These are phyloP conservation scores for Taphrorychus bicolor DNA, from an alignment of 2,888 invertebrate species.

Conservation along the genomic window DNA sequence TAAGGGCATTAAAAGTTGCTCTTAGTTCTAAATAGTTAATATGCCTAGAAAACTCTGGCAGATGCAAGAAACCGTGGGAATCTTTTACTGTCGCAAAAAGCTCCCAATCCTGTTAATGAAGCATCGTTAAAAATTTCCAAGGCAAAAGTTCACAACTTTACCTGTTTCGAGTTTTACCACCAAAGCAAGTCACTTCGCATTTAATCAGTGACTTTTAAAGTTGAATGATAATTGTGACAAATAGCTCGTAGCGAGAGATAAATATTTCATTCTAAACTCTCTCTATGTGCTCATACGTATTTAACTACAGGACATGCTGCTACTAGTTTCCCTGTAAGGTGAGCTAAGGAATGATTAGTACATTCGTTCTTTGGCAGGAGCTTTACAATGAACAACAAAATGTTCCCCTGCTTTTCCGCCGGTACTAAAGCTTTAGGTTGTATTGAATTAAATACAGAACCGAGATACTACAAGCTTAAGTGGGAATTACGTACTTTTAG, in stretches of 20 bases:
- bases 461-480: conserved; percentile 36
- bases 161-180: conserved; percentile 19
- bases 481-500: conserved; percentile 36
- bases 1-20: conserved; percentile 8
- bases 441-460: conserved; percentile 38
- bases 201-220: background rate
- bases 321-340: conserved; percentile 34
- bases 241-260: conserved; percentile 21
- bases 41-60: background rate
- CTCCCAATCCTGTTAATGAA: conserved; percentile 21
- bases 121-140: conserved; percentile 22
- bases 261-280: conserved; percentile 33
- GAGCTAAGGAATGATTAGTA: conserved; percentile 27
- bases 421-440: background rate
- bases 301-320: conserved; percentile 33
- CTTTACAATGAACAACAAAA: conserved; percentile 5
- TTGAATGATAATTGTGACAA: conserved; percentile 21
- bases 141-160: conserved; percentile 7
- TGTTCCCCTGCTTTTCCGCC: background rate
- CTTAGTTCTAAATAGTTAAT: conserved; percentile 15
- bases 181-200: conserved; percentile 23
- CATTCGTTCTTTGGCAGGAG: conserved; percentile 16
- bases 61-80: background rate
- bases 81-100: conserved; percentile 3
- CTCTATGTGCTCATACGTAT: conserved; percentile 37